Evolutionary conservation across 2,888 invertebrate species (phyloP).

Genomic region (Callosobruchus maculatus): DNA sequence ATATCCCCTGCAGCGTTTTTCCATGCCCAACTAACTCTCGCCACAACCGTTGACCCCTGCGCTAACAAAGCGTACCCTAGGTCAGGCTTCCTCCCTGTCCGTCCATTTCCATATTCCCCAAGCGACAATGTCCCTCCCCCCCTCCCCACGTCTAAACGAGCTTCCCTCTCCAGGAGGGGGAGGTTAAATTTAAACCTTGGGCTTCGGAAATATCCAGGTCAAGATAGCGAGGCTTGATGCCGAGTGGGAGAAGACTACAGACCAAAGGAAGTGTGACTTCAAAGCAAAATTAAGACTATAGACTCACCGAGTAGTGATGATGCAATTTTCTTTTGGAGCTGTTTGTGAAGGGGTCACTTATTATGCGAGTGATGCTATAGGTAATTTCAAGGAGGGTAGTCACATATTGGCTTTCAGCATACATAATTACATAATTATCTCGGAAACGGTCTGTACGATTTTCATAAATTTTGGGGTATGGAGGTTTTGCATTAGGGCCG

Average conservation of each 20-base stretch:
- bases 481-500: too few species aligned
- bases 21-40: too few species aligned
- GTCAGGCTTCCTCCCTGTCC: background rate
- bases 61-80: background rate
- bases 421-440: too few species aligned
- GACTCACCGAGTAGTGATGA: background rate
- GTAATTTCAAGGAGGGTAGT: background rate
- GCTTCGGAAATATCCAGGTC: background rate
- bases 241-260: background rate
- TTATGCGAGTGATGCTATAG: background rate
- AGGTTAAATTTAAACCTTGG: background rate
- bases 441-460: too few species aligned
- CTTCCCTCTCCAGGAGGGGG: background rate
- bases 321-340: background rate
- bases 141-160: background rate
- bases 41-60: too few species aligned
- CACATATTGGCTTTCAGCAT: too few species aligned
- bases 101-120: background rate
- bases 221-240: background rate
- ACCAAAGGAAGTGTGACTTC: background rate
- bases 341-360: background rate
- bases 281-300: background rate
- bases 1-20: too few species aligned
- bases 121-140: background rate
- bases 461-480: too few species aligned